phyloP scores from a whole-genome alignment of 2,888 invertebrate species.

The Ellobium chinense region DNA sequence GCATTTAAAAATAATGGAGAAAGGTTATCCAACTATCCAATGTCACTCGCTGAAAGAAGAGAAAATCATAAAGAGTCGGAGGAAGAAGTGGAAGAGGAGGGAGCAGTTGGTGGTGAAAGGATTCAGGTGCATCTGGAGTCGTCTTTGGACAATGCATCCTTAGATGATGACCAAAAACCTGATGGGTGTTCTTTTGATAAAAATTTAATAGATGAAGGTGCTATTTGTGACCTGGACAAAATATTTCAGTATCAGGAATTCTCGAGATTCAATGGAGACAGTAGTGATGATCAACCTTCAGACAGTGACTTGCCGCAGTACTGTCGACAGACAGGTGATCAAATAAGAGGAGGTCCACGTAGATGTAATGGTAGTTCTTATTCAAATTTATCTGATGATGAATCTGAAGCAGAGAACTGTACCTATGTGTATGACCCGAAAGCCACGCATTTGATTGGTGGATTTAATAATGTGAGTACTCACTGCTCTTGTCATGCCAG shows the following conservation, averaged over 20 bases:
- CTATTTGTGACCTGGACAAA: slow-evolving; percentile 56
- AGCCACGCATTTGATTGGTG: neutral
- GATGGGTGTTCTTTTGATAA: slow-evolving; percentile 27
- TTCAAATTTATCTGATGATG: slow-evolving; percentile 14
- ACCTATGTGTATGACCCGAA: slow-evolving; percentile 29
- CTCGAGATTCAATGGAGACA: slow-evolving; percentile 10
- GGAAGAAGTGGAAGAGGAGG: neutral
- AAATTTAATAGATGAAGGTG: slow-evolving; percentile 56
- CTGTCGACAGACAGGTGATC: neutral
- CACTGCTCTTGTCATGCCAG: neutral
- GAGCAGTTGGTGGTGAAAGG: slow-evolving; percentile 24
- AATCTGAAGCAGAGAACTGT: slow-evolving; percentile 34
- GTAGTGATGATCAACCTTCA: slow-evolving; percentile 8
- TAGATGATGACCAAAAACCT: slow-evolving; percentile 1
- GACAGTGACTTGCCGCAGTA: neutral
- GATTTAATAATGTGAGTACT: neutral
- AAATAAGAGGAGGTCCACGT: neutral
- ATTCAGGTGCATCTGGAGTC: neutral
- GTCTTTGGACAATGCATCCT: neutral
- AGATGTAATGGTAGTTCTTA: neutral
- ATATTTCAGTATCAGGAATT: slow-evolving; percentile 41
- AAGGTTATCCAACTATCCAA: neutral
- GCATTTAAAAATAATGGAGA: neutral
- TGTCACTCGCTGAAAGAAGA: neutral
- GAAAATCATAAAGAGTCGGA: neutral